Conservation (phyloP, 2,113 vertebrate species). For the Tautogolabrus adspersus region DNA sequence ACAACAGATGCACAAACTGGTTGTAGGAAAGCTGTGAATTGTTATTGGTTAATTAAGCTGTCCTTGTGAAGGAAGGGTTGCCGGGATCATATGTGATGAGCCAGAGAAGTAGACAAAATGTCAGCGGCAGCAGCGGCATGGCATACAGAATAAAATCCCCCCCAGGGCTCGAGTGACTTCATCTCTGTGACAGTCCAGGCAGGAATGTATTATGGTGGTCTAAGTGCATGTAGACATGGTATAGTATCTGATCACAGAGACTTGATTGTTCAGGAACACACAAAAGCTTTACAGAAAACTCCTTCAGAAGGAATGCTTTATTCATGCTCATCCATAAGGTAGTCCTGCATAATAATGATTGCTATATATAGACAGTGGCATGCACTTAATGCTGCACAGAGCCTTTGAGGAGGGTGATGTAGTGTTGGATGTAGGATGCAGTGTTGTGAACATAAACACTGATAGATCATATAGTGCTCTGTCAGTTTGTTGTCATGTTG, state of each 20-base stretch:
- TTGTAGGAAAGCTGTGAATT: slow-evolving; percentile 57
- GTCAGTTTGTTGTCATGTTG: slow-evolving; percentile 5
- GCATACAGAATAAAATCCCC: slow-evolving; percentile 41
- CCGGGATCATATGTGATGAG: slow-evolving; percentile 11
- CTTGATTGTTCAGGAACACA: slow-evolving; percentile 28
- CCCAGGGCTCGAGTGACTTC: slow-evolving; percentile 51
- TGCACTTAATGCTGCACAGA: slow-evolving; percentile 36
- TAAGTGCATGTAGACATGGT: slow-evolving; percentile 28
- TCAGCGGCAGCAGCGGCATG: slow-evolving; percentile 36
- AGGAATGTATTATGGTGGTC: slow-evolving; percentile 34
- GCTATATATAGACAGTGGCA: slow-evolving; percentile 66
- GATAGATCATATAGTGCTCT: slow-evolving; percentile 9
- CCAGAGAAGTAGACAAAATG: slow-evolving; percentile 45
- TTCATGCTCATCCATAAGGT: slow-evolving; percentile 56
- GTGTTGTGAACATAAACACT: slow-evolving; percentile 31
- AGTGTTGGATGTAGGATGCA: slow-evolving; percentile 39
- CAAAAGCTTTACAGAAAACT: slow-evolving; percentile 26
- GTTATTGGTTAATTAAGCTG: slow-evolving; percentile 64
- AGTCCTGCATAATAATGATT: slow-evolving; percentile 60
- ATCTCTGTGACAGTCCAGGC: slow-evolving; percentile 50
- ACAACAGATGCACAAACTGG: slow-evolving; percentile 64
- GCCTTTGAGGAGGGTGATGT: slow-evolving; percentile 20
- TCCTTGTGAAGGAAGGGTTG: slow-evolving; percentile 31
- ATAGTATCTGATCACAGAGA: slow-evolving; percentile 23
- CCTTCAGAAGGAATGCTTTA: slow-evolving; percentile 43